Percentiles rank a stretch among this genome's conserved stretches.
Evolutionary conservation across 2,888 invertebrate genomes (phyloP).

Genomic region (Miltochrista miniata): DNA sequence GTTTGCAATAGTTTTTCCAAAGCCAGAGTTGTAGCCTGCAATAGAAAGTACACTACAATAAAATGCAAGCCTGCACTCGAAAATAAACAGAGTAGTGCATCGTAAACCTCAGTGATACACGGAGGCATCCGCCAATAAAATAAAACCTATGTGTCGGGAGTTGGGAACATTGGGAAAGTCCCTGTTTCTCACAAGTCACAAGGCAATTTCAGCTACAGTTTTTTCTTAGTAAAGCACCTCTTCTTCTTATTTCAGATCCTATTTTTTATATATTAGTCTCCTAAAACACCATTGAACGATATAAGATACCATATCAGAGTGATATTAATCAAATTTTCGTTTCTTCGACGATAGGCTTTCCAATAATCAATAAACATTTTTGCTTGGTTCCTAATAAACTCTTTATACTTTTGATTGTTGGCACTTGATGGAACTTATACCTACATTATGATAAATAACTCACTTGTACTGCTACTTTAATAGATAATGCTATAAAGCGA

Average conservation of each 20-base stretch:
- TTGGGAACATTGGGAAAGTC: conserved; percentile 59
- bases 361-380: too few relatives aligned
- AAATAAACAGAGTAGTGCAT: conserved; percentile 69
- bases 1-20: conserved; percentile 33
- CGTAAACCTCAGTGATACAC: conserved; percentile 74
- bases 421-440: too few relatives aligned
- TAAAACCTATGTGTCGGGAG: conserved; percentile 62
- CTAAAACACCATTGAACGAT: not conserved
- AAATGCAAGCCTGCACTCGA: conserved; percentile 46
- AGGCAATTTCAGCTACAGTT: conserved; percentile 21
- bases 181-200: conserved; percentile 43
- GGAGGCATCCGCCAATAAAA: conserved; percentile 65
- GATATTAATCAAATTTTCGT: too few relatives aligned
- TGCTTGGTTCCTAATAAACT: too few relatives aligned
- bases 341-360: too few relatives aligned
- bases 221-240: not conserved
- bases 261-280: not conserved
- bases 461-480: too few relatives aligned
- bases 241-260: not conserved
- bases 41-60: conserved; percentile 48
- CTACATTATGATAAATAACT: too few relatives aligned
- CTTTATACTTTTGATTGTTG: too few relatives aligned
- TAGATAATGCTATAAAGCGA: too few relatives aligned
- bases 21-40: conserved; percentile 38
- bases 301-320: too few relatives aligned